A percentile compares a stretch with the other conserved stretches of the same genome.
Evolutionary conservation across 2,888 invertebrate genomes (phyloP).

Genomic region (Dicyrtomina minuta): DNA sequence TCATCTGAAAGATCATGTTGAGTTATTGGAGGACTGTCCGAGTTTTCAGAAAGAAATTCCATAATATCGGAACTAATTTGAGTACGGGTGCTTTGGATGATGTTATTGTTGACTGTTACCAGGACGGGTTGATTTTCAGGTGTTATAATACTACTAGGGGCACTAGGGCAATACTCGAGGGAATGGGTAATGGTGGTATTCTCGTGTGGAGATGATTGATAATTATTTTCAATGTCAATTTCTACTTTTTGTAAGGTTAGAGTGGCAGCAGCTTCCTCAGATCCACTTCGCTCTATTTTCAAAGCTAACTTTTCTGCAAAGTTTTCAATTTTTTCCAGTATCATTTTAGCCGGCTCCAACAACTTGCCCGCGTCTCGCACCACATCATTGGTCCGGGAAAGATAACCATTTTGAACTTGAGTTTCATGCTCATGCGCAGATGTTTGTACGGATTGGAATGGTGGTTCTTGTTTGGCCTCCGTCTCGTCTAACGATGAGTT

Average conservation of each 20-base stretch:
- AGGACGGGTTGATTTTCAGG: too few species aligned
- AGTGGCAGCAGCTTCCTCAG: conserved; percentile 26
- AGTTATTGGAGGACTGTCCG: background rate
- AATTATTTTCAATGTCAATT: conserved; percentile 8
- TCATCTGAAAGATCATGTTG: background rate
- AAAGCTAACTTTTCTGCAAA: conserved; percentile 27
- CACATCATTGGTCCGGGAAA: background rate
- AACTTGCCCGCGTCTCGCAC: background rate
- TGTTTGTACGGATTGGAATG: background rate
- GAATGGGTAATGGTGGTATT: too few species aligned
- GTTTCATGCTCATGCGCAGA: conserved; percentile 8
- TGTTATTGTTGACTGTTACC: too few species aligned
- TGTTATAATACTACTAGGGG: too few species aligned
- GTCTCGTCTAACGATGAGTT: background rate
- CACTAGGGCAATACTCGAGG: too few species aligned
- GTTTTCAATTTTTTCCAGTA: conserved; percentile 19
- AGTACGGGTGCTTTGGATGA: background rate
- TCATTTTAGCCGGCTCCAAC: background rate
- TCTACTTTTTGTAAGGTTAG: conserved; percentile 9
- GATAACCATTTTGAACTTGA: background rate
- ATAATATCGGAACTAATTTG: conserved; percentile 1
- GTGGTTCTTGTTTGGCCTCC: background rate
- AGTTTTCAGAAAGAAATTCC: conserved; percentile 1
- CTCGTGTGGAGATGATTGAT: too few species aligned
- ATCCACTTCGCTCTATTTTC: conserved; percentile 20